Evolutionary conservation across 2,888 invertebrate species (phyloP), one percentile per base, ranked within the genome.

Genomic region (Enchytraeus crypticus): DNA sequence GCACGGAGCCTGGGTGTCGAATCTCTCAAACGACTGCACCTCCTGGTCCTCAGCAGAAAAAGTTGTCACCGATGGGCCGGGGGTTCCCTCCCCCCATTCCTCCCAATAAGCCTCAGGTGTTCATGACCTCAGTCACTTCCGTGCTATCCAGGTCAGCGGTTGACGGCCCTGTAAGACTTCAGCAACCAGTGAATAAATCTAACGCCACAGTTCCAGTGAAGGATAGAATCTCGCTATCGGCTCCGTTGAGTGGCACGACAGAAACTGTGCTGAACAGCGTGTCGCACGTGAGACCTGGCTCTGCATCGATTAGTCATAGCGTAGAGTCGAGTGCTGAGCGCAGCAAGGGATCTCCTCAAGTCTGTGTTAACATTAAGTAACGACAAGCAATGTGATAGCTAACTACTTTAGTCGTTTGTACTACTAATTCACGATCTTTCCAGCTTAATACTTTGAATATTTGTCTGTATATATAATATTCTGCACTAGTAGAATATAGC

Each of bases 61-160:
- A 74, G 65, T 70, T 73, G 21, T 70, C 71, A 8, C 63, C 66
- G 26, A 18, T 34, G 32, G 62, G 73, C 8, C 65, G 76, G 23
- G 75, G 75, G 2, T 69, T 70, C 4, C 77, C 77, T 0, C 77
- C 77, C 8, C 77, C 77, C 4, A 67, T 77, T 43, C 77, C 77
- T 32, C 77, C 77, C 3, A 77, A 77, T 66, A 77, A 77, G 68
- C 77, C 77, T 11, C 66, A 63, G 53, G 70, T 73, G 57, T 59
- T 59, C 56, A 49, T 62, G 27, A 61, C 64, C 21, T 47, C 53
- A 14, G n/a, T n/a, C n/a, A n/a, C n/a, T n/a, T n/a, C n/a, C n/a
- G n/a, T n/a, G n/a, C n/a, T n/a, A n/a, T n/a, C n/a, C n/a, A n/a
- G n/a, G n/a, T n/a, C n/a, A n/a, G 27, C 26, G 14, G 26, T 34